Base-by-base conservation (phyloP, 2,888 invertebrate species). In the Oscheius sp. region DNA sequence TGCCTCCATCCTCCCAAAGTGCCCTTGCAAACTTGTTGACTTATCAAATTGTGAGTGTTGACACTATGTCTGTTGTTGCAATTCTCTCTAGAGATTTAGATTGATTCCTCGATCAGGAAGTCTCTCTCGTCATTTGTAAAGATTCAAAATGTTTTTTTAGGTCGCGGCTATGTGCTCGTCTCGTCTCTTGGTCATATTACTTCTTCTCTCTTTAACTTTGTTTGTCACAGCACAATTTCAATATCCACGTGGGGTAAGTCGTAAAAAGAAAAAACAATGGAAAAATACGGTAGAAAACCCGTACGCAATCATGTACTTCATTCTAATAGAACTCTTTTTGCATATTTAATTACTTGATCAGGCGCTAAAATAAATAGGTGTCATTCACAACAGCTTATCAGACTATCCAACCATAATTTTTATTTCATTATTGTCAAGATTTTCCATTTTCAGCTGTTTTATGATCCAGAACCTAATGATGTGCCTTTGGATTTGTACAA, bases 121-220 rank as follows among this genome's bases (percentile, higher is more conserved):
- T 26, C 24, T 47, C 47, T 47, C 47, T 47, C 47, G n/a, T 47
- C 47, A 5, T 47, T 47, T 47, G 12, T 17, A 3, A 17, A 47
- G 22, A 47, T 17, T n/a, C 9, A 47, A 5, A n/a, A n/a, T n/a
- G 2, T 24, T 12, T 28, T 54, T 54, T 36, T 36, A 54, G 54
- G 54, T 54, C 54, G 54, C 20, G 54, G 54, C 54, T 17, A 54
- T 54, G 54, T 54, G 54, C 54, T 54, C 54, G 32, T 54, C 54
- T 36, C 54, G 54, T 32, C 54, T 54, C 54, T 54, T 54, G 54
- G 54, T 32, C 32, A 54, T 24, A 28, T 8, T 54, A n/a, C 33
- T 54, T 8, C 22, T 54, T 32, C 36, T 54, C 54, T 33, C 54
- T 36, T 17, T 54, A 9, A 17, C 54, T n/a, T 33, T 54, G 20